Evolutionary conservation across 1,140 invertebrate genomes (phyloP), one percentile per base, ranked within the genome.

Genomic region (Eufriesea mexicana): DNA sequence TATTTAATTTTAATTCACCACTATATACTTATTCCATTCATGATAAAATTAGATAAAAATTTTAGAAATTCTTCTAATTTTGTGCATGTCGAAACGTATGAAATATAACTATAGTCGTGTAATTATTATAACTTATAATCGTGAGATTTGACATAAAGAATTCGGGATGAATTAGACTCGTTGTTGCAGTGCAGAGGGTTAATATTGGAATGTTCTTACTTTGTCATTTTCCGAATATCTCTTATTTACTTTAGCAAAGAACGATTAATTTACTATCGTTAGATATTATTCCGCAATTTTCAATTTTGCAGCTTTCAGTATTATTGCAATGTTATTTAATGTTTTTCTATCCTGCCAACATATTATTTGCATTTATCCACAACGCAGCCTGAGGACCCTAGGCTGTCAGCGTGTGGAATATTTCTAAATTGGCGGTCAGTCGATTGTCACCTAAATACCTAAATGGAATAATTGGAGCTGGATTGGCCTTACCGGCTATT

Each of bases 381-480:
- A 68, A 54, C 54, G 54, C 25, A 57, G 71, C 20, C 51, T 49
- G 78, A 87, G 84, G 79, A 78, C 74, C 75, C 84, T 71, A 84
- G 72, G 71, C 54, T 86, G 71, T 71, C 86, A 90, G 84, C 87
- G 89, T 86, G 87, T 89, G 90, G 92, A 93, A 94, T 93, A 92
- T 93, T 92, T 93, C 91, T 93, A 93, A 94, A 94, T 93, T 94
- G 93, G 86, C 92, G 90, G 87, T 92, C 88, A 88, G 90, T 88
- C 91, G 92, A 93, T 94, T 93, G 91, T 93, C 91, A 94, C 91
- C 92, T 93, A 93, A 94, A 94, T 93, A 93, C 91, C 89, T 93
- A 92, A 92, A 94, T 94, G 90, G 90, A 91, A 93, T 93, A 93
- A 94, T 94, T 93, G 93, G 89, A 89, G 83, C 83, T 90, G 92